A percentile compares a stretch with the other conserved stretches of the same genome.
Evolutionary conservation across 2,797 vertebrate genomes (phyloP).

Genomic region (Acanthurus lineatus): DNA sequence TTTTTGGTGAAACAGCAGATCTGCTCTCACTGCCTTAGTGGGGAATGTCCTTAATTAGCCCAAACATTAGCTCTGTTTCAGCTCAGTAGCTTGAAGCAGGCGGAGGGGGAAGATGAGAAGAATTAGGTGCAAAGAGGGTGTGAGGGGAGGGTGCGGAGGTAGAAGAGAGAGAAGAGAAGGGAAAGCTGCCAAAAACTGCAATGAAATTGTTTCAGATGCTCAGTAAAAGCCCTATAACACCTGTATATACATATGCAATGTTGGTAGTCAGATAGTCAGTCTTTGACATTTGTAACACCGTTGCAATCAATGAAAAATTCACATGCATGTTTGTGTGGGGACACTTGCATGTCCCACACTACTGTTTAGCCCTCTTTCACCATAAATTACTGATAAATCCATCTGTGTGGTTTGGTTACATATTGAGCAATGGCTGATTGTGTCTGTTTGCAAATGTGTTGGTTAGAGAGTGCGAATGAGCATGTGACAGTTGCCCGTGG

Average conservation of each 20-base stretch:
- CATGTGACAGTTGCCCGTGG: conserved; percentile 14
- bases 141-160: background rate
- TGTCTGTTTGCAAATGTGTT: background rate
- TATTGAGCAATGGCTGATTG: conserved; percentile 47
- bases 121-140: background rate
- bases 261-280: background rate
- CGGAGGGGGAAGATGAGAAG: conserved; percentile 27
- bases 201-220: background rate
- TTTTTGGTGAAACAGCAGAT: conserved; percentile 60
- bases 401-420: conserved; percentile 22
- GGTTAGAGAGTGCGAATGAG: background rate
- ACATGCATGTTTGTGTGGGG: background rate
- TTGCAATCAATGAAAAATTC: background rate
- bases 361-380: background rate
- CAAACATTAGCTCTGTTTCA: conserved; percentile 69
- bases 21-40: conserved; percentile 33
- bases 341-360: background rate
- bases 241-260: background rate
- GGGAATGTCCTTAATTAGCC: conserved; percentile 74
- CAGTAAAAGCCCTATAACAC: background rate
- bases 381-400: conserved; percentile 20
- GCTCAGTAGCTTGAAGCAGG: conserved; percentile 60
- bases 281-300: background rate
- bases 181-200: background rate
- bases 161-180: background rate